These are phyloP conservation scores for Monochamus alternatus DNA, from an alignment of 2,888 invertebrate species.

Conservation along the genomic window DNA sequence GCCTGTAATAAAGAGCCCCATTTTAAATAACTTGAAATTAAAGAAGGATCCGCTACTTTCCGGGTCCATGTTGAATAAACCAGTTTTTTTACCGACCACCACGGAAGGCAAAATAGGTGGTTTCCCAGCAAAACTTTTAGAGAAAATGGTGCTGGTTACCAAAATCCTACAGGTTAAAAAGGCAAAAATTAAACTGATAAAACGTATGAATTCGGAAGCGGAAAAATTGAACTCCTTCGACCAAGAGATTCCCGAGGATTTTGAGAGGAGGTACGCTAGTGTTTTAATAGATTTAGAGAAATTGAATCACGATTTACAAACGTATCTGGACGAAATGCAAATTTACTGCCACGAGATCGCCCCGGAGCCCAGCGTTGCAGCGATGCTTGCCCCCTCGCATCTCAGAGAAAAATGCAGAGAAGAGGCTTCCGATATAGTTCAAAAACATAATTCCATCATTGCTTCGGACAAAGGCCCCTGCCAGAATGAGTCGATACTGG, in stretches of 20 bases:
- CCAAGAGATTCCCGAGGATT: conserved; percentile 86
- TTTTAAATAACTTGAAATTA: conserved; percentile 65
- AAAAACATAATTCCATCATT: conserved; percentile 78
- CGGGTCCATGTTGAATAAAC: conserved; percentile 69
- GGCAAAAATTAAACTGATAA: conserved; percentile 84
- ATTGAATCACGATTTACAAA: conserved; percentile 91
- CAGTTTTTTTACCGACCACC: conserved; percentile 56
- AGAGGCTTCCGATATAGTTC: conserved; percentile 87
- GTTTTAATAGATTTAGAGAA: conserved; percentile 91
- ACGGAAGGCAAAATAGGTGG: conserved; percentile 79
- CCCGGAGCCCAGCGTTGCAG: conserved; percentile 88
- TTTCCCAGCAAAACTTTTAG: conserved; percentile 88
- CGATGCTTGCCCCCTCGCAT: conserved; percentile 91
- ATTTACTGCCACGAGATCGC: conserved; percentile 88
- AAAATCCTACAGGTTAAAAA: conserved; percentile 90
- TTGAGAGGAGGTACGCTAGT: conserved; percentile 92
- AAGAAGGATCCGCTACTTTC: conserved; percentile 83
- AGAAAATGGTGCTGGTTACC: conserved; percentile 89
- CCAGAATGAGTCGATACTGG: conserved; percentile 77
- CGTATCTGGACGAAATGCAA: conserved; percentile 89
- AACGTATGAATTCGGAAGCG: conserved; percentile 91
- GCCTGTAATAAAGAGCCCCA: conserved; percentile 70
- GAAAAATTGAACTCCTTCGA: conserved; percentile 89
- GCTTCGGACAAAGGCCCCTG: conserved; percentile 73
- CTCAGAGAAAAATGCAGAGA: conserved; percentile 90